These are phyloP conservation scores for Philotrypesis tridentata DNA, from an alignment of 1,140 invertebrate genomes.

Conservation along the genomic window DNA sequence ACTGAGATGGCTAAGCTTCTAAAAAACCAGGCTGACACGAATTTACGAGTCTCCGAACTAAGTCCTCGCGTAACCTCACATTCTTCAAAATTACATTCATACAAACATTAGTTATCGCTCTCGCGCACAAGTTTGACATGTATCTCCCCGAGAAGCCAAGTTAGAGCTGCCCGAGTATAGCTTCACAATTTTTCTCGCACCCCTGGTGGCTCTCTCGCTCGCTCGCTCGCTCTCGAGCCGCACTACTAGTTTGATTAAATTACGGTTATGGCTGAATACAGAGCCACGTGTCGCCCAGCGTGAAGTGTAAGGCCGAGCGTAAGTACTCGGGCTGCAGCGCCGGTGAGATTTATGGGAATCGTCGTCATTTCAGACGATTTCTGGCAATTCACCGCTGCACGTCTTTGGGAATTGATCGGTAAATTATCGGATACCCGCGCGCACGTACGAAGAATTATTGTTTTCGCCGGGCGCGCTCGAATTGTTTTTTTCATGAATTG, in stretches of 20 bases:
- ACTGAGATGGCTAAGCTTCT: too few relatives aligned
- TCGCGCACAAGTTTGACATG: slow-evolving; percentile 27
- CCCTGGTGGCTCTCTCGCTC: slow-evolving; percentile 7
- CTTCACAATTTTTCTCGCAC: slow-evolving; percentile 33
- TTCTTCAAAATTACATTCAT: slow-evolving; percentile 2
- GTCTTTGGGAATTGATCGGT: slow-evolving; percentile 12
- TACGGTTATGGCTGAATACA: slow-evolving; percentile 34
- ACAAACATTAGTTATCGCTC: neutral
- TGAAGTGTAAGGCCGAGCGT: slow-evolving; percentile 23
- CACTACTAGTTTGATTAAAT: slow-evolving; percentile 37
- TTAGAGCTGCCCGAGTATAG: neutral
- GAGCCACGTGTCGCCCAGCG: slow-evolving; percentile 2
- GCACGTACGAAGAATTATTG: neutral
- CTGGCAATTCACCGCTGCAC: neutral
- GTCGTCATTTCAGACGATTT: neutral
- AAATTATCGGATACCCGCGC: slow-evolving; percentile 1
- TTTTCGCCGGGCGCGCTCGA: neutral
- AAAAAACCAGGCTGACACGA: too few relatives aligned
- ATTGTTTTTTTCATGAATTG: slow-evolving; percentile 31
- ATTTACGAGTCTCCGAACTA: too few relatives aligned
- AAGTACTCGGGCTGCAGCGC: neutral
- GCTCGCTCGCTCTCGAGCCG: slow-evolving; percentile 6
- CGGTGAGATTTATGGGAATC: slow-evolving; percentile 31
- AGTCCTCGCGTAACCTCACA: neutral
- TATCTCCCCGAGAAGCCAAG: neutral